Evolutionary conservation across 2,797 vertebrate species (phyloP).

Genomic region (Tragelaphus oryx): DNA sequence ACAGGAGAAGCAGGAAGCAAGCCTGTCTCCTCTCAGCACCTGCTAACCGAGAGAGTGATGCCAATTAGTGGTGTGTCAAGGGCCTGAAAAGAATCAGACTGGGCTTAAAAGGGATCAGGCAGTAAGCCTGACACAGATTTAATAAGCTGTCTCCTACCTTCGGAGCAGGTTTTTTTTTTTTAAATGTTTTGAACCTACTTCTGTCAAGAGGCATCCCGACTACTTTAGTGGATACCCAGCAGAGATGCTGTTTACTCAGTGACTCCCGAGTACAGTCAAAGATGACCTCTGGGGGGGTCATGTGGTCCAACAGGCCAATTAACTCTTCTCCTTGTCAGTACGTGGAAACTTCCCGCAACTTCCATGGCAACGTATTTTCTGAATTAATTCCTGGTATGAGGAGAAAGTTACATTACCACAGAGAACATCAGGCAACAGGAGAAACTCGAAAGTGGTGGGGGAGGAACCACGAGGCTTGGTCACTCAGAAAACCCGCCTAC

Average conservation of each 20-base stretch:
- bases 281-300: neutral
- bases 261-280: neutral
- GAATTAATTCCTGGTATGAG: neutral
- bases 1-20: neutral
- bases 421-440: neutral
- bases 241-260: neutral
- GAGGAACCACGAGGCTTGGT: rapidly evolving
- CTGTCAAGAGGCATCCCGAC: slow-evolving; percentile 4
- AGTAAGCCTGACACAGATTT: slow-evolving; percentile 26
- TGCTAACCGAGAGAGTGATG: neutral
- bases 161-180: neutral
- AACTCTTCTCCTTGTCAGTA: neutral
- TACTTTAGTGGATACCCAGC: neutral
- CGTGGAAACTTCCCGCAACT: neutral
- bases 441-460: neutral
- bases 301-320: slow-evolving; percentile 31
- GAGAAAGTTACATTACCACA: neutral
- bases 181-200: neutral
- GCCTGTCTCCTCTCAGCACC: neutral
- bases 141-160: slow-evolving; percentile 53
- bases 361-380: neutral
- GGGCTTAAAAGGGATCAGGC: neutral
- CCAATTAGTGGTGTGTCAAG: slow-evolving; percentile 41
- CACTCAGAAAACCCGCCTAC: neutral
- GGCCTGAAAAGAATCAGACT: slow-evolving; percentile 25